Evolutionary conservation across 2,888 invertebrate genomes (phyloP), one percentile per base, ranked within the genome.

Genomic region (Epinotia brunnichana): DNA sequence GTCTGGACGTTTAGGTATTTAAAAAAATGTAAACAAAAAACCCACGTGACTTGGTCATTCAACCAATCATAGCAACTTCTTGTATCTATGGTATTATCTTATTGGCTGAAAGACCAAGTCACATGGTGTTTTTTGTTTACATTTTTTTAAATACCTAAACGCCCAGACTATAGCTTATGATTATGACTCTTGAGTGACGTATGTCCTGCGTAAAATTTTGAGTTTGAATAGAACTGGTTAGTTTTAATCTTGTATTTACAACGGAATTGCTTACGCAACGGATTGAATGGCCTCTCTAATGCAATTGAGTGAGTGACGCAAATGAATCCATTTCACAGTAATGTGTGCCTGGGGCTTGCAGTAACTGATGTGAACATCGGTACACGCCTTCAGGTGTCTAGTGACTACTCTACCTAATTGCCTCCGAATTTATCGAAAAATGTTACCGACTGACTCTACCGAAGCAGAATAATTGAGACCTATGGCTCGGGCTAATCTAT

Each of bases 231-330:
- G 71, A 76, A 75, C 73, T 73, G 68, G 72, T 76, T 76, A 78
- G 69, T 75, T 76, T 48, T 64, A 24, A 70, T 74, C 70, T 63
- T 62, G 56, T 71, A 66, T 66, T 60, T 71, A 70, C 74, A 63
- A 73, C 60, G 76, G 77, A 76, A 81, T 76, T 74, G 78, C 77
- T 79, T 80, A 75, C 79, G 81, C 78, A 80, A 80, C 77, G 76
- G 77, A 83, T 83, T 83, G 76, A 85, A 85, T 81, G 82, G 85
- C 84, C 84, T 84, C 85, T 84, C 82, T 85, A 85, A 85, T 87
- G 85, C 84, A 84, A 87, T 85, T 85, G 81, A 82, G 80, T 81
- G 69, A 74, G 80, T 87, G 84, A 86, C 85, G 85, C 83, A 83
- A 82, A 85, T 81, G 75, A 85, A 83, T 85, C 79, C 78, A 82